Base-by-base conservation (phyloP, 2,888 invertebrate species). In the Drosophila koepferae region DNA sequence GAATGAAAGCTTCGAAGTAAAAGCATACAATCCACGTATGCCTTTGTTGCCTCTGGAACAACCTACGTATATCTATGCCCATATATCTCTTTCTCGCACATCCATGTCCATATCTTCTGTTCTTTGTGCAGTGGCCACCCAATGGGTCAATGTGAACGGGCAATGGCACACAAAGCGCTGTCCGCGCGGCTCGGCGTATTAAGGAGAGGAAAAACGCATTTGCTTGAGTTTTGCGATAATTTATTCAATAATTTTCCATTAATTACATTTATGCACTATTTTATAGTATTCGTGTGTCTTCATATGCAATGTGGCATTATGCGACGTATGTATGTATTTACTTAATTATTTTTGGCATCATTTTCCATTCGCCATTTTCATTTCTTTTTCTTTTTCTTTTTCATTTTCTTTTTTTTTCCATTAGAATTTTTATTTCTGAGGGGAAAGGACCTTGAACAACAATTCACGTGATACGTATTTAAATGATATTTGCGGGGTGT, bases 191-290 rank as follows among this genome's bases (percentile, higher is more conserved):
- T 5, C 20, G 1, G 0, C 54, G 5, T n/a, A 28, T 55, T 12
- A 8, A 31, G 8, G 46, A 14, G 48, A 58, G 58, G 51, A 49
- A 59, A 14, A 28, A 28, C 6, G 7, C 18, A 20, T n/a, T 38
- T 23, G 43, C 31, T 49, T 49, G 55, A 65, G 51, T 68, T 84
- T 81, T 78, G 82, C 81, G 82, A 85, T 91, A 90, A 89, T 86
- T 91, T 88, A 88, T 89, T 91, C 80, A 82, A 79, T 86, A 89
- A 80, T 86, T 86, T 78, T 78, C 81, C 73, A 70, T 83, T 82
- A 77, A 82, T 89, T 81, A 81, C 90, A 84, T 85, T 89, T 85
- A 89, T 82, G 88, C 84, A 89, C 88, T 90, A 90, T 91, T 90
- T 91, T 84, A 91, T 91, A 90, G 90, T 90, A 86, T 90, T 87